Base-by-base conservation (phyloP, 1,140 invertebrate genomes). In the Psilanteris sp. region DNA sequence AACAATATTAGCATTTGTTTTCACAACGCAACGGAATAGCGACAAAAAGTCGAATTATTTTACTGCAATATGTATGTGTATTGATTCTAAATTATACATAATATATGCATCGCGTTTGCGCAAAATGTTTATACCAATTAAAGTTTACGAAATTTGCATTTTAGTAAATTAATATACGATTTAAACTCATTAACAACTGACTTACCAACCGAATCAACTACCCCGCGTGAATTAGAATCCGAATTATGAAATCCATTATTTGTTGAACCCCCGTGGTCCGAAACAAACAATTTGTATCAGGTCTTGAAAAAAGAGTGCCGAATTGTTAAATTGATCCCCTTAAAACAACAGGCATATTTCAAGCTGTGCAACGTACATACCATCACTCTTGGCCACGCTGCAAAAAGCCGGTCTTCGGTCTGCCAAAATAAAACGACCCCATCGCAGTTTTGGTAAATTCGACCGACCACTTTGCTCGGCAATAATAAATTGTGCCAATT, bases 401-500 rank as follows among this genome's bases (percentile, higher is more conserved):
- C 61, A 74, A 74, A 67, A 72, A 74, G 14, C 50, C 8, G 43
- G 41, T 37, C 43, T 50, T 66, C 46, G 52, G 52, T 46, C 34
- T 54, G 22, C 10, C 24, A 29, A 9, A 70, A 76, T 70, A 46
- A 70, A 76, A 36, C 43, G 50, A 41, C 50, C 66, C 50, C 36
- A 55, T 68, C 64, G 59, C 6, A 29, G 52, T 70, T 76, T 70
- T 52, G 52, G 73, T 59, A 66, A 57, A 70, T 70, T 70, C 72
- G 52, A 70, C 64, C 64, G 36, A 57, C 55, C 73, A 70, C 73
- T 76, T 76, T 76, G 41, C 50, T 13, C 59, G 10, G 44, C 55
- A 75, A 78, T 83, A 83, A 84, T 83, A 83, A 85, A 85, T 85
- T 62, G 81, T 52, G 26, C 77, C 79, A 79, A 83, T 83, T 84